These are phyloP conservation scores for Paramormyrops kingsleyae DNA, from an alignment of 2,113 vertebrate species.

Conservation along the genomic window DNA sequence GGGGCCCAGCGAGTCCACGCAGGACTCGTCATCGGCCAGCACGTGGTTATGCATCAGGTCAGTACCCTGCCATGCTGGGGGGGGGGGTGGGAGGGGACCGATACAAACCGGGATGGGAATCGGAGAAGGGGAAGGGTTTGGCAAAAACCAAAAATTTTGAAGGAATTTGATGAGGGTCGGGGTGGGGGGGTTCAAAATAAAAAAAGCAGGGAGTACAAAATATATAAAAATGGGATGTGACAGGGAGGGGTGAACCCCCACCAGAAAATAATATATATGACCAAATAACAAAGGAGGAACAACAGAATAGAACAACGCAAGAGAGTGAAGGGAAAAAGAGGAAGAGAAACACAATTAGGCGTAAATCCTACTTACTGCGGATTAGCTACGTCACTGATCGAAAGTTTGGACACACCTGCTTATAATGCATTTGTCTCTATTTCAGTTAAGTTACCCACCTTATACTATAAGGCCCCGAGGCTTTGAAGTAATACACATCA, in stretches of 20 bases:
- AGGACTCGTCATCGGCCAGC: slow-evolving; percentile 90
- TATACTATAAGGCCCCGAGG: neutral
- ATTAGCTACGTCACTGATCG: neutral
- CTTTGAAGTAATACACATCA: neutral
- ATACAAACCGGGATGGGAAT: neutral
- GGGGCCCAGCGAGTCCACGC: slow-evolving; percentile 86
- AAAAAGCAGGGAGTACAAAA: neutral
- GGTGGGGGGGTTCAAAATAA: neutral
- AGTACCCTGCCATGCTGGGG: slow-evolving; percentile 98
- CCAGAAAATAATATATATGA: slow-evolving; percentile 47
- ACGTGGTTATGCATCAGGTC: slow-evolving; percentile 99
- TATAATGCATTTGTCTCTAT: neutral
- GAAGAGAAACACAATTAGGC: slow-evolving; percentile 61
- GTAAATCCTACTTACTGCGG: slow-evolving; percentile 15
- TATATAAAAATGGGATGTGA: slow-evolving; percentile 12
- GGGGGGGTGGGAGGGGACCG: slow-evolving; percentile 53
- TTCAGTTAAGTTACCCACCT: slow-evolving; percentile 2
- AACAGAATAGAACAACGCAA: slow-evolving; percentile 21
- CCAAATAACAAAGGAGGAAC: slow-evolving; percentile 54
- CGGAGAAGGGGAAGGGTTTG: neutral
- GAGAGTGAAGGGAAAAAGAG: slow-evolving; percentile 34
- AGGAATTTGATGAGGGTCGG: neutral
- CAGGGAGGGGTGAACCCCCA: slow-evolving; percentile 37
- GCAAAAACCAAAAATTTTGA: neutral
- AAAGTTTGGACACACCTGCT: neutral